Evolutionary conservation across 2,797 vertebrate genomes (phyloP).

Genomic region (Bucorvus abyssinicus): DNA sequence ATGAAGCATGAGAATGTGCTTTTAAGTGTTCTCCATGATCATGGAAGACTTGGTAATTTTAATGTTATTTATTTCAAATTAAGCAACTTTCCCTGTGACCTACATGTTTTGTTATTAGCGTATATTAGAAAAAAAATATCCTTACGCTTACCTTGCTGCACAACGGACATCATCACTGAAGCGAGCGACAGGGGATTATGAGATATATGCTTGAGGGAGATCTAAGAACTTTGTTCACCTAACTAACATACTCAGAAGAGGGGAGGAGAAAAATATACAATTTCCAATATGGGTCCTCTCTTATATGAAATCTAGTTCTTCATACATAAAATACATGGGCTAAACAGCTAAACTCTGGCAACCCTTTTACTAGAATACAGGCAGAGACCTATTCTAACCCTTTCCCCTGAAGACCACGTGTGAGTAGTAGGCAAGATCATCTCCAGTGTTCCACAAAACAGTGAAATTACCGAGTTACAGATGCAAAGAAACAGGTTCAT

Average conservation of each 20-base stretch:
- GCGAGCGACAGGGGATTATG: background rate
- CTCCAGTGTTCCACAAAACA: background rate
- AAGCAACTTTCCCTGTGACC: background rate
- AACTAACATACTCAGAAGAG: background rate
- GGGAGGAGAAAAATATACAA: background rate
- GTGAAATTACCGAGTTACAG: background rate
- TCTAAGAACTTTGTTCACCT: background rate
- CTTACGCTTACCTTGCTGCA: background rate
- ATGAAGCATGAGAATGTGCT: background rate
- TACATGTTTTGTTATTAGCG: background rate
- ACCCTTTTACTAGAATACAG: background rate
- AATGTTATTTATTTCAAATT: background rate
- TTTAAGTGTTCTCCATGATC: background rate
- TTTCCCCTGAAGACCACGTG: background rate
- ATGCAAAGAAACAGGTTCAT: background rate
- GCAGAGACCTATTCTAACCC: background rate
- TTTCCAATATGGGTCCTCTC: background rate
- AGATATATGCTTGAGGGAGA: background rate
- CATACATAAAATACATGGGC: background rate
- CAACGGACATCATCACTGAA: background rate
- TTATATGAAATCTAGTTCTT: background rate
- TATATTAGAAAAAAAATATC: background rate
- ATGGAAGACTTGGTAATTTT: background rate
- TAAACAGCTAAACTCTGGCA: background rate
- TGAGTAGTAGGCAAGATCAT: background rate